Conservation (phyloP, 2,888 invertebrate species). For the Stegana nigrithorax region DNA sequence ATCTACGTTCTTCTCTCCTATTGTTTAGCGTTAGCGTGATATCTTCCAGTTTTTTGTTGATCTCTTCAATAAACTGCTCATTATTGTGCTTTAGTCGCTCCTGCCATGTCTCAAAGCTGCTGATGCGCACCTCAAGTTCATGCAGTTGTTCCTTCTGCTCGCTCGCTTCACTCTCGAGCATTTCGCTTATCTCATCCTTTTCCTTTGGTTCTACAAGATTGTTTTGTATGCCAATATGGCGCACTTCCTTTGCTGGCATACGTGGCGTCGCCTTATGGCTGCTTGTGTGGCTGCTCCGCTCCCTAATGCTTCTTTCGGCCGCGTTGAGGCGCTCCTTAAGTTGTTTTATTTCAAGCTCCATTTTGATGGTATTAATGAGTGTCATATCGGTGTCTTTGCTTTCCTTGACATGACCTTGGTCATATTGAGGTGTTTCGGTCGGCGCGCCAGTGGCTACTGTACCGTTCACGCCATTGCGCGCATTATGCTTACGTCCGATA, state of each 20-base stretch:
- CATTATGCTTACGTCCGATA: constrained; percentile 59
- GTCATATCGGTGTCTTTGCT: constrained; percentile 66
- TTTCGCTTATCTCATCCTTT: constrained; percentile 44
- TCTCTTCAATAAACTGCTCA: constrained; percentile 48
- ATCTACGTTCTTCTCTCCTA: constrained; percentile 32
- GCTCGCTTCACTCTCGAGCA: constrained; percentile 33
- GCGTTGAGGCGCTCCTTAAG: constrained; percentile 74
- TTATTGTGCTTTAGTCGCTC: constrained; percentile 47
- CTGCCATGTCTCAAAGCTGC: constrained; percentile 54
- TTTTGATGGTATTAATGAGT: constrained; percentile 73
- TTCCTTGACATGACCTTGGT: too few relatives aligned
- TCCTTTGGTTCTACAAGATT: constrained; percentile 53
- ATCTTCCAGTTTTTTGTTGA: constrained; percentile 51
- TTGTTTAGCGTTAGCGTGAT: constrained; percentile 44
- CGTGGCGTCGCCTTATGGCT: constrained; percentile 28
- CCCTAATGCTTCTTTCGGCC: constrained; percentile 71
- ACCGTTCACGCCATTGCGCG: background rate
- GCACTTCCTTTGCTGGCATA: constrained; percentile 9
- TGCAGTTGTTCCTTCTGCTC: constrained; percentile 48
- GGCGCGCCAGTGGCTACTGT: background rate
- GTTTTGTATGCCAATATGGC: constrained; percentile 53
- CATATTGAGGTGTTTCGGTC: constrained; percentile 24
- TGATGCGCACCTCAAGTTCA: constrained; percentile 46
- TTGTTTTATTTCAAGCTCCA: constrained; percentile 75
- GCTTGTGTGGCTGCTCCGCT: constrained; percentile 36